These are phyloP conservation scores for Erinaceus europaeus DNA, from an alignment of 2,113 vertebrate species.

Conservation along the genomic window DNA sequence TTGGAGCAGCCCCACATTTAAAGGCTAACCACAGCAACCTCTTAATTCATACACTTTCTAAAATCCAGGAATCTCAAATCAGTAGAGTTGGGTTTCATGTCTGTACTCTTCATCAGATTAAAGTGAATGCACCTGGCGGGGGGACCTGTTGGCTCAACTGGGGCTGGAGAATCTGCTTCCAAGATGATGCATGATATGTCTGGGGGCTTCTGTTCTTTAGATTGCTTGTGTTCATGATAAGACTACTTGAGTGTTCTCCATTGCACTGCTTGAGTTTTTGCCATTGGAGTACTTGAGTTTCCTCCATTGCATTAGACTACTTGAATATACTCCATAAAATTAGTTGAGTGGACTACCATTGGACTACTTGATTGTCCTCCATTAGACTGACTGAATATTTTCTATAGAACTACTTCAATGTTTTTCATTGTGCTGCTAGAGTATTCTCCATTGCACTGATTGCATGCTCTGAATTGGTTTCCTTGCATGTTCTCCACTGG, in stretches of 20 bases:
- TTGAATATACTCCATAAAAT: too few relatives aligned
- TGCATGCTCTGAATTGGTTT: not conserved
- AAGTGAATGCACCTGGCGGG: not conserved
- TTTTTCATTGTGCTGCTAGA: not conserved
- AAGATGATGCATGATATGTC: too few relatives aligned
- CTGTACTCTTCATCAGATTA: not conserved
- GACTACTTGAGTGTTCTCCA: not conserved
- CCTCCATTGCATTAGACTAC: not conserved
- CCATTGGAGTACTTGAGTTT: not conserved
- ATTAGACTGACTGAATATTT: not conserved
- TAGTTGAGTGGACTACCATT: too few relatives aligned
- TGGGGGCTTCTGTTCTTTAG: too few relatives aligned
- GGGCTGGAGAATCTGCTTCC: not conserved
- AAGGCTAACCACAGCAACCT: not conserved
- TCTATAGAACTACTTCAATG: not conserved
- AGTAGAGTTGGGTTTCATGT: not conserved
- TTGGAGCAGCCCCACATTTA: not conserved
- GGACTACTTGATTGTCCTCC: not conserved
- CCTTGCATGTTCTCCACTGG: not conserved
- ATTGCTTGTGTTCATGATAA: not conserved
- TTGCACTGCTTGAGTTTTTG: not conserved
- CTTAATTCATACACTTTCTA: not conserved
- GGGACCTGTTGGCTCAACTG: not conserved
- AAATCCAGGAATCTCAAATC: not conserved
- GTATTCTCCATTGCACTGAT: not conserved